These are phyloP conservation scores for Andricus grossulariae DNA, from an alignment of 1,140 invertebrate species.

Conservation along the genomic window DNA sequence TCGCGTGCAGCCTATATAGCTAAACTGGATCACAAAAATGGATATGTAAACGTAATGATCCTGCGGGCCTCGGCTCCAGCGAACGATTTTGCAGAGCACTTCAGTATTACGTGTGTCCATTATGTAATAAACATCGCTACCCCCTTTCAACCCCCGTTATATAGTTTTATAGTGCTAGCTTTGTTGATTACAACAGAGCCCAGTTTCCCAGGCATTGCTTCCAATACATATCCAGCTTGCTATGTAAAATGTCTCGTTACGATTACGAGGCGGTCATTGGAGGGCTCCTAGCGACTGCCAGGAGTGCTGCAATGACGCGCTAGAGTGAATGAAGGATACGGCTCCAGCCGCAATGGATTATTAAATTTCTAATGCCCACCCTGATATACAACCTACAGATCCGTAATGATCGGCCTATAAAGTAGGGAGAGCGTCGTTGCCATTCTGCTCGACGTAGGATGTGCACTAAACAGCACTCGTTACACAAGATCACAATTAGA, in stretches of 20 bases:
- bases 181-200: conserved; percentile 5
- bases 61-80: neutral
- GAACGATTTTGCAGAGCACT: conserved; percentile 27
- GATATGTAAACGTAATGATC: conserved; percentile 23
- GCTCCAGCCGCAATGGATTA: conserved; percentile 59
- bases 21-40: conserved; percentile 14
- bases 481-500: conserved; percentile 9
- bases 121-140: conserved; percentile 42
- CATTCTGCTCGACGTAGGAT: neutral
- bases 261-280: conserved; percentile 67
- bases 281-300: conserved; percentile 53
- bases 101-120: conserved; percentile 28
- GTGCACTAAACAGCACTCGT: conserved; percentile 5
- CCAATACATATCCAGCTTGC: neutral
- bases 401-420: conserved; percentile 54
- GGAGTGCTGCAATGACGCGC: conserved; percentile 38
- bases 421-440: conserved; percentile 40
- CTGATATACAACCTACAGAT: conserved; percentile 50
- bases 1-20: neutral
- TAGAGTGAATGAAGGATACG: conserved; percentile 58
- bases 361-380: conserved; percentile 63
- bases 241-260: conserved; percentile 62
- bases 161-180: conserved; percentile 24
- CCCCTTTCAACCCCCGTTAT: conserved; percentile 27
- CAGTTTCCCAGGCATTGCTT: neutral